Percentiles rank a stretch among this genome's conserved stretches.
Conservation (phyloP, 2,888 invertebrate species). For the Nebria salina region DNA sequence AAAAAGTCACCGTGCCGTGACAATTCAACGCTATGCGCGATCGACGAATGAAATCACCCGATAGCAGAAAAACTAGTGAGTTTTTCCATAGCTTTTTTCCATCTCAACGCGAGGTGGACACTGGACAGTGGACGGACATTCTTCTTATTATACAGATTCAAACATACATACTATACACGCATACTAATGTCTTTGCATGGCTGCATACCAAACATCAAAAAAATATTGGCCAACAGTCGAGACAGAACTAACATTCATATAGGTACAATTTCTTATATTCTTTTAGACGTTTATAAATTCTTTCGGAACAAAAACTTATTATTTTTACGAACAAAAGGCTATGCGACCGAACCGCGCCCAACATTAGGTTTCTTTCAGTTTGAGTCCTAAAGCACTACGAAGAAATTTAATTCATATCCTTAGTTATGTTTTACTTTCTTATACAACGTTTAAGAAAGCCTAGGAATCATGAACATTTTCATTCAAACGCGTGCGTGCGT, state of each 20-base stretch:
- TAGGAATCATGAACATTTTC: no score
- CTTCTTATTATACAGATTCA: constrained; percentile 5
- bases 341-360: background rate
- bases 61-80: background rate
- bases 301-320: background rate
- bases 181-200: background rate
- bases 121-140: background rate
- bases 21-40: constrained; percentile 21
- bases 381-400: no score
- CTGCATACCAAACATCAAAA: constrained; percentile 11
- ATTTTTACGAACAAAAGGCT: background rate
- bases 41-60: constrained; percentile 20
- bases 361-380: background rate
- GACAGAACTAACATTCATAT: constrained; percentile 11
- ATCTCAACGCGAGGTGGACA: background rate
- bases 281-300: background rate
- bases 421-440: no score
- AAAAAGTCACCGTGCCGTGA: constrained; percentile 51
- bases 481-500: no score
- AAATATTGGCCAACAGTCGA: background rate
- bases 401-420: no score
- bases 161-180: background rate
- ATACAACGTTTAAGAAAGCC: no score
- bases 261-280: constrained; percentile 7
- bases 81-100: constrained; percentile 7